Base-by-base conservation (phyloP, 2,888 invertebrate genomes). In the Conops quadrifasciatus region DNA sequence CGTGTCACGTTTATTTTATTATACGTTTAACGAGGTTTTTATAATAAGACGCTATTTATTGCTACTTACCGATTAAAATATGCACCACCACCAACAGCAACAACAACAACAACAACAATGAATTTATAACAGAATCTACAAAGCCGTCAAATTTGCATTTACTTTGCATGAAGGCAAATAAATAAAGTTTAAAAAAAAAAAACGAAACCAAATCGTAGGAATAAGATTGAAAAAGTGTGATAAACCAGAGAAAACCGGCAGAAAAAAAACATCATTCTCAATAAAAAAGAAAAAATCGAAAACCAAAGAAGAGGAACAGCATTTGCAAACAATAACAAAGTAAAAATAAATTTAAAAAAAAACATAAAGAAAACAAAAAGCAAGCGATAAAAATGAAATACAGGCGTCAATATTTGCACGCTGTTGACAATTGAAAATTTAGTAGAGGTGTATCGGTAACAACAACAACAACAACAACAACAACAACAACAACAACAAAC, bases 371-470 rank as follows among this genome's bases (percentile, higher is more conserved):
- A 1, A 49, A 49, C 2, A 16, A 49, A 49, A 49, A 49, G 2
- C 16, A 16, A n/a, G 49, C 49, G 49, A 49, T 49, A 49, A 49
- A 49, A n/a, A 49, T 49, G 15, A 49, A 49, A n/a, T n/a, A n/a
- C n/a, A n/a, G n/a, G n/a, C n/a, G n/a, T n/a, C n/a, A n/a, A n/a
- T n/a, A n/a, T n/a, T n/a, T 49, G 49, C 49, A n/a, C n/a, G 49
- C 5, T 49, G 49, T 4, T n/a, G 15, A 45, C 15, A 45, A 13
- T 49, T 4, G n/a, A 4, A 49, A 49, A 16, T n/a, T n/a, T 13
- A 49, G 16, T 78, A 82, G 77, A 76, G 77, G 76, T 74, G 76
- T 72, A 75, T 71, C 72, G 70, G 62, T 62, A 74, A 71, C 72
- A 73, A 64, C 64, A 65, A 72, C 68, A 68, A 47, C 66, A 66